Base-by-base conservation (phyloP, 1,140 invertebrate genomes). In the Papilio machaon region DNA sequence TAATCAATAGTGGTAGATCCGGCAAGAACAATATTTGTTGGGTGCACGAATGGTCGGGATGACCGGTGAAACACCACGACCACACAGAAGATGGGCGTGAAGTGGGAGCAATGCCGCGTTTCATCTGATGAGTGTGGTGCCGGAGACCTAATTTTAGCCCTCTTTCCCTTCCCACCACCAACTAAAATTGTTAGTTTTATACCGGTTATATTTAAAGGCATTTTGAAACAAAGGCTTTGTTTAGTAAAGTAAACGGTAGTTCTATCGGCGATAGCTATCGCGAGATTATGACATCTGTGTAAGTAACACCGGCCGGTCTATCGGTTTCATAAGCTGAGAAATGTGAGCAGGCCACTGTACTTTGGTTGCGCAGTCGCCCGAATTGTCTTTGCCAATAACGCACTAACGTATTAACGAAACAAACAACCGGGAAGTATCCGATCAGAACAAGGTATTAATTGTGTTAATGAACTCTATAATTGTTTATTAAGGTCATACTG, bases 241-340 rank as follows among this genome's bases (percentile, higher is more conserved):
- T 15, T 70, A 30, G 23, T 35, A 38, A 47, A 74, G 43, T 74
- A 73, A 73, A 73, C 70, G 30, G 43, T 19, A 47, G 46, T 46
- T 47, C 19, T 74, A 74, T 46, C 73, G 43, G 79, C 79, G 67
- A 73, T 73, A 80, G 46, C 70, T 52, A 73, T 74, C 47, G 47
- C 11, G 70, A 73, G 23, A 80, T 80, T 80, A 80, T 81, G 82
- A 70, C 67, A 80, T 80, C 73, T 79, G 58, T 80, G 87, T 85
- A 87, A 87, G 82, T 73, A 54, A 87, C 73, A 88, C 85, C 83
- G 64, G 81, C 47, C 19, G 74, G 74, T 49, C 74, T 52, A 85
- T 87, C 80, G 83, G 82, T 89, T 87, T 88, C 85, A 85, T 85
- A 88, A 85, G 58, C 35, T 78, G 77, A 67, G 83, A 86, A 86